These are phyloP conservation scores for Deilephila porcellus DNA, from an alignment of 2,888 invertebrate genomes.

Conservation along the genomic window DNA sequence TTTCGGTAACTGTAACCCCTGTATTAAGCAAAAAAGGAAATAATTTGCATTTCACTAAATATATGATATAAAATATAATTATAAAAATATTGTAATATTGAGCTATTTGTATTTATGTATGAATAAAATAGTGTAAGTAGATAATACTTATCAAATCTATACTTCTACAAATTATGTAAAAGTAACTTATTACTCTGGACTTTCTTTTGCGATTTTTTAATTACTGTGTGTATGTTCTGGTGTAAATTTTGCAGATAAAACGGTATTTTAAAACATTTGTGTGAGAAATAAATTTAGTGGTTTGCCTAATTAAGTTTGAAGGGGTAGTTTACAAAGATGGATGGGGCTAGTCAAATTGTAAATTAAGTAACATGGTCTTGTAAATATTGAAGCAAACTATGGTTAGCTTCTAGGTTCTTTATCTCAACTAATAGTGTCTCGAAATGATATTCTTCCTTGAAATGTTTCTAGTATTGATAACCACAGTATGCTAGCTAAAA, in stretches of 20 bases:
- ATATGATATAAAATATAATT: neutral
- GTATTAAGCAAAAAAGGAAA: too few species aligned
- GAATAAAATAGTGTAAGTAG: constrained; percentile 2
- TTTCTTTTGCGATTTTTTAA: constrained; percentile 31
- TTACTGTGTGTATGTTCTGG: constrained; percentile 5
- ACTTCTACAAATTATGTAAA: neutral
- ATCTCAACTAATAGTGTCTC: too few species aligned
- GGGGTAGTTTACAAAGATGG: neutral
- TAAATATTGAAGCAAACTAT: too few species aligned
- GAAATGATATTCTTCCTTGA: too few species aligned
- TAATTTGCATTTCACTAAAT: neutral
- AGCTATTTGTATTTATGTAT: neutral
- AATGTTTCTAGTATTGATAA: too few species aligned
- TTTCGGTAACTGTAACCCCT: too few species aligned
- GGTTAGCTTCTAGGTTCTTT: too few species aligned
- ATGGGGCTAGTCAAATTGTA: neutral
- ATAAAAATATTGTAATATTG: neutral
- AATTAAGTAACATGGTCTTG: too few species aligned
- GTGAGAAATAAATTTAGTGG: too few species aligned
- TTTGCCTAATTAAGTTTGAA: too few species aligned
- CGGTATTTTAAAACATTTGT: neutral
- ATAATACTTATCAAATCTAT: constrained; percentile 7
- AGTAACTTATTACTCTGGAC: constrained; percentile 21
- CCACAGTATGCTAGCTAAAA: too few species aligned
- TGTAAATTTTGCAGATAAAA: constrained; percentile 2